Evolutionary conservation across 2,888 invertebrate genomes (phyloP), one percentile per base, ranked within the genome.

Genomic region (Apotomis capreana): DNA sequence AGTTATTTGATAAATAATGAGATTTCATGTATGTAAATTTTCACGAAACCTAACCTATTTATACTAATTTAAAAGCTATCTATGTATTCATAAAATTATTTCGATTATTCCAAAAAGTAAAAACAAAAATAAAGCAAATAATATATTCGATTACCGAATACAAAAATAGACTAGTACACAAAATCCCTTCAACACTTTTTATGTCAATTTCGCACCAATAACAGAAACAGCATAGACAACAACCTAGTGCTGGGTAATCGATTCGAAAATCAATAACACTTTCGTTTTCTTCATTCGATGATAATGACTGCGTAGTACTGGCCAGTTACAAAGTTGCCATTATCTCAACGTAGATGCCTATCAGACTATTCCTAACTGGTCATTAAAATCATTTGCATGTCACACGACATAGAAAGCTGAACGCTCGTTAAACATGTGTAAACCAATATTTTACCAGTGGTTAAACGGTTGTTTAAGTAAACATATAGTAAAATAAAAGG

Each of bases 341-440:
- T 72, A 72, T 65, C 65, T 65, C 10, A 64, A 15, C 46, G 55
- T 36, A 72, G 72, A 72, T 72, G 62, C 46, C 15, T 68, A 72
- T 68, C 68, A 51, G 55, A 26, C 65, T 61, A 13, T 61, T 63
- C 68, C 72, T 72, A 68, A 49, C 68, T 59, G 70, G 69, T 78
- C 60, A 75, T 77, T 77, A 78, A 15, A n/a, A 73, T 76, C 72
- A 84, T 87, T 88, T 86, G 86, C 88, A 89, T 88, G 86, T 76
- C 72, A 80, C 84, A 85, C 84, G 85, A 79, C 81, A 84, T 86
- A 82, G 88, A 89, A 89, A 88, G 86, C 72, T 59, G 63, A 62
- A 58, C 57, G 61, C 49, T 67, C 15, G 44, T 26, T 52, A 58
- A 40, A 58, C 67, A 71, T n/a, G 5, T 65, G 57, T 65, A 15